Conservation (phyloP, 2,888 invertebrate species). For the Panopea generosa region DNA sequence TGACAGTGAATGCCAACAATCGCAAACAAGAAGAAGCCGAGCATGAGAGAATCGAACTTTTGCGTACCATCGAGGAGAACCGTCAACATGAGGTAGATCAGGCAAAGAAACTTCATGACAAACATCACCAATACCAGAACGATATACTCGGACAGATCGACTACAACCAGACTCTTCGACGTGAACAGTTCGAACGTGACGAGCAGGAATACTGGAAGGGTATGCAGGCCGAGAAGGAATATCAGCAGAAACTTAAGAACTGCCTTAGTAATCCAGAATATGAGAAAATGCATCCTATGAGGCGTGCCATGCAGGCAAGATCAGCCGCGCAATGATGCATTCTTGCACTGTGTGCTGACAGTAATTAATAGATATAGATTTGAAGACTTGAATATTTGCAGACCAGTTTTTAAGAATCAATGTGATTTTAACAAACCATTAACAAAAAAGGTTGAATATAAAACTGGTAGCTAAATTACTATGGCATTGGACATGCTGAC, state of each 20-base stretch:
- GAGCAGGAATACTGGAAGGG: constrained; percentile 72
- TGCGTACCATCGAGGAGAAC: constrained; percentile 79
- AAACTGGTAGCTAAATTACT: too few species aligned
- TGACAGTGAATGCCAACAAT: constrained; percentile 78
- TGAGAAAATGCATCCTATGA: constrained; percentile 82
- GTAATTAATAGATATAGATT: too few species aligned
- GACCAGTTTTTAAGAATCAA: too few species aligned
- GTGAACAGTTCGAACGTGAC: constrained; percentile 75
- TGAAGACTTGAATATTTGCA: too few species aligned
- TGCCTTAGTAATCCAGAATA: constrained; percentile 78
- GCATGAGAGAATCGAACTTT: constrained; percentile 75
- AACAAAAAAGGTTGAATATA: too few species aligned
- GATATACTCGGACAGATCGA: constrained; percentile 82
- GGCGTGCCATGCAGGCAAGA: constrained; percentile 64
- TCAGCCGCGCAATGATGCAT: constrained; percentile 1
- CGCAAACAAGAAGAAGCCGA: constrained; percentile 73
- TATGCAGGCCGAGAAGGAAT: constrained; percentile 82
- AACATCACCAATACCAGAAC: constrained; percentile 75
- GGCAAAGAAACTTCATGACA: constrained; percentile 63
- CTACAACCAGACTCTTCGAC: constrained; percentile 75
- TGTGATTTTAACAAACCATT: too few species aligned
- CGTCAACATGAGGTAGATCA: constrained; percentile 77
- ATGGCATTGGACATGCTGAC: too few species aligned
- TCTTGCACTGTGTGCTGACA: too few species aligned
- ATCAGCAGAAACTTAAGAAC: constrained; percentile 77